Conservation (phyloP, 2,797 vertebrate genomes). For the Myoxocephalus aenaeus region DNA sequence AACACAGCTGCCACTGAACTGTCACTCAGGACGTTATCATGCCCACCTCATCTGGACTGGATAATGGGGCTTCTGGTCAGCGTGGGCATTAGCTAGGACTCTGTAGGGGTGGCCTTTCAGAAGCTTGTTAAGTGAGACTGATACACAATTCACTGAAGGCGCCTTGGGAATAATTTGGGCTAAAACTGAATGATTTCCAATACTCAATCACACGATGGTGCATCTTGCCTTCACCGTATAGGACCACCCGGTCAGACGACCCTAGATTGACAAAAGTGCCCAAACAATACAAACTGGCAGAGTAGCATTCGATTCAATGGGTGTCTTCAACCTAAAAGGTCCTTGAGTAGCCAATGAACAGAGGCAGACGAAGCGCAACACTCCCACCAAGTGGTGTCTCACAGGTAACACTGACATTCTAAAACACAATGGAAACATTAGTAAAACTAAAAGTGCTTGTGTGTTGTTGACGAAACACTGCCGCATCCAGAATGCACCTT, state of each 20-base stretch:
- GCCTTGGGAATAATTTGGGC: not conserved
- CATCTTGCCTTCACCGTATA: not conserved
- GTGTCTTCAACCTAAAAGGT: not conserved
- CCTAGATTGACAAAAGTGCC: not conserved
- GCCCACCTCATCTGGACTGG: conserved; percentile 66
- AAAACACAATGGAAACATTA: not conserved
- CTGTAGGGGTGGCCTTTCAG: not conserved
- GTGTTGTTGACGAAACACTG: not conserved
- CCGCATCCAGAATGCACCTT: not conserved
- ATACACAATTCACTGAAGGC: not conserved
- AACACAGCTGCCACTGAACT: conserved; percentile 74
- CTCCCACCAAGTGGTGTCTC: conserved; percentile 56
- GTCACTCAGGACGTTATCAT: conserved; percentile 71
- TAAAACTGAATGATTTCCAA: conserved; percentile 1
- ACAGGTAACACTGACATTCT: not conserved
- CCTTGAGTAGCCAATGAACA: not conserved
- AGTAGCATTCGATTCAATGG: not conserved
- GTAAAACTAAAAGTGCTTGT: not conserved
- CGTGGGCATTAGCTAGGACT: conserved; percentile 31
- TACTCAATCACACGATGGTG: not conserved
- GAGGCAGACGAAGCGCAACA: conserved; percentile 23
- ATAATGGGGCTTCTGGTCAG: conserved; percentile 45
- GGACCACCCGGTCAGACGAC: conserved; percentile 11
- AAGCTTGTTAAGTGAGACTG: not conserved
- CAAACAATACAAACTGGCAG: not conserved